Conservation (phyloP, 2,888 invertebrate genomes). For the Lithophane leautieri region DNA sequence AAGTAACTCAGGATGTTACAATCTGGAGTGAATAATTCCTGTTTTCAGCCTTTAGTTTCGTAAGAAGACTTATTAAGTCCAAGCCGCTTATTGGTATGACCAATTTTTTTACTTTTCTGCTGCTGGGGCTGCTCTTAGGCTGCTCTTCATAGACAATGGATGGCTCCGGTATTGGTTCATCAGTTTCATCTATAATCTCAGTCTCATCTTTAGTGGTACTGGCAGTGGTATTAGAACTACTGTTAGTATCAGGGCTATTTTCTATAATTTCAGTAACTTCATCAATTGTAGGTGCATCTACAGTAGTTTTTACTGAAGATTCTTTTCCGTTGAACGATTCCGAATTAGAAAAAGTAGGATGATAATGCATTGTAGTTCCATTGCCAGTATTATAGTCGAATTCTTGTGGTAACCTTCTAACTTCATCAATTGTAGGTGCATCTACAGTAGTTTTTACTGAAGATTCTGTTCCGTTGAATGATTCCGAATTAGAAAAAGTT, state of each 20-base stretch:
- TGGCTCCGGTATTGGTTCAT: background rate
- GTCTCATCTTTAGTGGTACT: background rate
- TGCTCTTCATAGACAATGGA: background rate
- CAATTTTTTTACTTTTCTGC: conserved; percentile 45
- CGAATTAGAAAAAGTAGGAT: background rate
- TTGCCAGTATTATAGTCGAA: background rate
- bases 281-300: background rate
- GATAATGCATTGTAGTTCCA: background rate
- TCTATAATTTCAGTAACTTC: background rate
- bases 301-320: background rate
- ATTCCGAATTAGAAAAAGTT: background rate
- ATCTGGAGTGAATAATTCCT: conserved; percentile 69
- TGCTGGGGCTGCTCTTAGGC: background rate
- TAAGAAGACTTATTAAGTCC: conserved; percentile 64
- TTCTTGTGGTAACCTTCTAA: too few species aligned
- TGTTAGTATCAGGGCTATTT: background rate
- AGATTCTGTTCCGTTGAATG: background rate
- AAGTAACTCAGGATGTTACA: conserved; percentile 55
- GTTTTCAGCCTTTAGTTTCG: conserved; percentile 66
- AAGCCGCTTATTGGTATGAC: conserved; percentile 60
- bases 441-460: background rate
- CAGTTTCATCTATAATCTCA: background rate
- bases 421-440: background rate
- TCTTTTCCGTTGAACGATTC: background rate
- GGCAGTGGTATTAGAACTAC: background rate